These are phyloP conservation scores for Beris chalybata DNA, from an alignment of 2,888 invertebrate genomes.

Conservation along the genomic window DNA sequence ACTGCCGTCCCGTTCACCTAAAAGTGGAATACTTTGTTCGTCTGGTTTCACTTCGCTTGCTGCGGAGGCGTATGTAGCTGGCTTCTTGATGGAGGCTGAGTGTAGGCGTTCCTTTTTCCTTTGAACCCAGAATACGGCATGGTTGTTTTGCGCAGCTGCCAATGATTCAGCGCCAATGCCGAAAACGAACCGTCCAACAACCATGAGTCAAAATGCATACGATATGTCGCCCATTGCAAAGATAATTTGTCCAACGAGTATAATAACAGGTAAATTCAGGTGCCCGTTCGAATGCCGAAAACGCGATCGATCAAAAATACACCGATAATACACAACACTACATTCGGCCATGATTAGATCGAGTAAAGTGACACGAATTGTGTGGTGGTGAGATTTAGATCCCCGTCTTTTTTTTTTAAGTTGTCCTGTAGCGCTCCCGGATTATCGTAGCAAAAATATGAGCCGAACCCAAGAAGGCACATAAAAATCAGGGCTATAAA, in stretches of 20 bases:
- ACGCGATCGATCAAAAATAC: slow-evolving; percentile 93
- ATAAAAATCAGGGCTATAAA: slow-evolving; percentile 86
- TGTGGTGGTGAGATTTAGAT: slow-evolving; percentile 77
- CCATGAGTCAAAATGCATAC: slow-evolving; percentile 85
- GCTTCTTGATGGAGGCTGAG: too few relatives aligned
- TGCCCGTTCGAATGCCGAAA: slow-evolving; percentile 91
- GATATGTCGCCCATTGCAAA: slow-evolving; percentile 84
- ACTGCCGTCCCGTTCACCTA: too few relatives aligned
- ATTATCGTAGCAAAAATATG: slow-evolving; percentile 97
- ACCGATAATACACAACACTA: slow-evolving; percentile 91
- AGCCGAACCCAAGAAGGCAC: slow-evolving; percentile 97
- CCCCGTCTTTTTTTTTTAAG: slow-evolving; percentile 77
- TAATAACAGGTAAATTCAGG: slow-evolving; percentile 88
- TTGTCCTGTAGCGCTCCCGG: slow-evolving; percentile 90
- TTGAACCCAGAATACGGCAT: slow-evolving; percentile 98
- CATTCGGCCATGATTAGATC: slow-evolving; percentile 98
- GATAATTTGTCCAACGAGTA: slow-evolving; percentile 83
- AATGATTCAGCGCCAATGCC: slow-evolving; percentile 96
- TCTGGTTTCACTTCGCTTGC: too few relatives aligned
- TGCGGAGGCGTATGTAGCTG: too few relatives aligned
- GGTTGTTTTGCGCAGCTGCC: slow-evolving; percentile 95
- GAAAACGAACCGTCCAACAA: slow-evolving; percentile 90
- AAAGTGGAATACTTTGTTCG: too few relatives aligned
- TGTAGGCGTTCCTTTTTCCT: too few relatives aligned
- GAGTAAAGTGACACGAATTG: slow-evolving; percentile 88